These are phyloP conservation scores for Belgica antarctica DNA, from an alignment of 2,888 invertebrate species.

Conservation along the genomic window DNA sequence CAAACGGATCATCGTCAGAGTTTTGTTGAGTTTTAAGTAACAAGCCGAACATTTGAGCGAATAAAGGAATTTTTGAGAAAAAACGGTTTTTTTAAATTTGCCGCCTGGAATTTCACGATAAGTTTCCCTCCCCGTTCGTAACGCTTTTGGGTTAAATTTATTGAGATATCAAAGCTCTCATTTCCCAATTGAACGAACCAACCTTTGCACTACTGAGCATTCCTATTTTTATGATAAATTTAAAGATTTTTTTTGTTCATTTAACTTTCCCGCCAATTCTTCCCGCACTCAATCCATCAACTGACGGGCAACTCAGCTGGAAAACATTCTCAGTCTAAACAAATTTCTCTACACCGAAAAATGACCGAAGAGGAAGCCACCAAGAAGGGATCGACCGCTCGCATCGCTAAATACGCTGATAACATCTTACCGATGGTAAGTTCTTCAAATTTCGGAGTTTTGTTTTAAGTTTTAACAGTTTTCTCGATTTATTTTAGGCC, in stretches of 20 bases:
- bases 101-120: too few relatives aligned
- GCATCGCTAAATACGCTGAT: neutral
- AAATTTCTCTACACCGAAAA: neutral
- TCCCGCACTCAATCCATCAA: neutral
- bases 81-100: too few relatives aligned
- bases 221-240: too few relatives aligned
- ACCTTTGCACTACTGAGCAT: too few relatives aligned
- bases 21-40: neutral
- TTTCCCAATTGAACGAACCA: too few relatives aligned
- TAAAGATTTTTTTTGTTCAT: too few relatives aligned
- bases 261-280: too few relatives aligned
- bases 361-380: neutral
- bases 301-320: neutral
- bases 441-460: too few relatives aligned
- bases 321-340: neutral
- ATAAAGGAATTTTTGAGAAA: neutral
- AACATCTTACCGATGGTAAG: slow-evolving; percentile 34
- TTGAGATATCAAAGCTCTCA: too few relatives aligned
- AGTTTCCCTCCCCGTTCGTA: too few relatives aligned
- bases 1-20: neutral
- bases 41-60: neutral
- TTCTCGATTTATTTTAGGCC: neutral
- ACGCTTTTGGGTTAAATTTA: too few relatives aligned
- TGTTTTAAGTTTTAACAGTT: neutral
- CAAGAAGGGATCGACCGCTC: neutral